These are phyloP conservation scores for Trachelus stipa DNA, from an alignment of 2,888 invertebrate genomes.

Conservation along the genomic window DNA sequence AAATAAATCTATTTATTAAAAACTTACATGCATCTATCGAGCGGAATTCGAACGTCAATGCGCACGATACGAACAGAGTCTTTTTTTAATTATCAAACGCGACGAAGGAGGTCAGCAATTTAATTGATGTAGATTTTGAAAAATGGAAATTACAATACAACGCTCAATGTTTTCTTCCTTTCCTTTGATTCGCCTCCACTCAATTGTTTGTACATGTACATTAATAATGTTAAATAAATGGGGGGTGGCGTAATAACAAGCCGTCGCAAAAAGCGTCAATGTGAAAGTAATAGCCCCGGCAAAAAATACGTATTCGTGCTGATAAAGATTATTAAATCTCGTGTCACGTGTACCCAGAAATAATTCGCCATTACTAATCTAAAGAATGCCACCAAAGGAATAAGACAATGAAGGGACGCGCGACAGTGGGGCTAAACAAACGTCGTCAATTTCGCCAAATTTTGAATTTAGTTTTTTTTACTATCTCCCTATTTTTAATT, in stretches of 20 bases:
- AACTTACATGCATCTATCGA: neutral
- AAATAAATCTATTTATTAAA: neutral
- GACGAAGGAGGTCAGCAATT: neutral
- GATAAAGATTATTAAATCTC: neutral
- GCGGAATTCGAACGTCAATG: neutral
- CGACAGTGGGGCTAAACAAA: neutral
- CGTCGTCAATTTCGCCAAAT: neutral
- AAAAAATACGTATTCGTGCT: neutral
- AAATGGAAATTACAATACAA: neutral
- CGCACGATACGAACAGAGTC: neutral
- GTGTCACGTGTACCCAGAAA: neutral
- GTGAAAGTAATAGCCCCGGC: neutral
- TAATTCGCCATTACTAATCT: neutral
- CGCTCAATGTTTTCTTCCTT: neutral
- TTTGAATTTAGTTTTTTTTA: conserved; percentile 6
- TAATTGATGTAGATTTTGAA: neutral
- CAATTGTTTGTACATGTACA: neutral
- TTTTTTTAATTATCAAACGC: neutral
- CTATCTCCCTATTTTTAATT: neutral
- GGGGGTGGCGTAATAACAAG: neutral
- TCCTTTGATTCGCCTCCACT: neutral
- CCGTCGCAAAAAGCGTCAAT: neutral
- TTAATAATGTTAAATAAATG: neutral
- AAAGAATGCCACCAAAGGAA: neutral
- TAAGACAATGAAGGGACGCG: neutral